A percentile compares a stretch with the other conserved stretches of the same genome.
Conservation (phyloP, 1,140 invertebrate genomes). For the Cataglyphis hispanica region DNA sequence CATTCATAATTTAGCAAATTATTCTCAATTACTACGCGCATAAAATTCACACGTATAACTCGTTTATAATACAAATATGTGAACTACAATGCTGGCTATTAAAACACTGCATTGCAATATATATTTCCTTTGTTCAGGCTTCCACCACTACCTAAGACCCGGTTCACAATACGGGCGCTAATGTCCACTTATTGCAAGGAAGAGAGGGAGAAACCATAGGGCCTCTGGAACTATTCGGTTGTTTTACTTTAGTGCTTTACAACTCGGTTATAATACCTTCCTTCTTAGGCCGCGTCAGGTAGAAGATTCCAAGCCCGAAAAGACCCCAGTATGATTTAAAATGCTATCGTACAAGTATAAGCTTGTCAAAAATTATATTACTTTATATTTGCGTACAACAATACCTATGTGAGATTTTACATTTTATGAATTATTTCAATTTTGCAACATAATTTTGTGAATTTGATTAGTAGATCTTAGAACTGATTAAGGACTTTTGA, state of each 20-base stretch:
- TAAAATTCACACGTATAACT: too few relatives aligned
- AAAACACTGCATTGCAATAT: neutral
- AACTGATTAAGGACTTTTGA: neutral
- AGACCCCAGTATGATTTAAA: slow-evolving; percentile 4
- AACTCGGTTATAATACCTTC: slow-evolving; percentile 81
- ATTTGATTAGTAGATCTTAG: neutral
- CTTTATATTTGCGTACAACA: neutral
- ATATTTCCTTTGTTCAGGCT: slow-evolving; percentile 73
- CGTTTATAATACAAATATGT: too few relatives aligned
- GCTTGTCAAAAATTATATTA: slow-evolving; percentile 25
- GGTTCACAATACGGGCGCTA: slow-evolving; percentile 82
- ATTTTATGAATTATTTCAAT: neutral
- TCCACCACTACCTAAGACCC: slow-evolving; percentile 44
- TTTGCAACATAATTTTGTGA: neutral
- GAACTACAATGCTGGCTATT: too few relatives aligned
- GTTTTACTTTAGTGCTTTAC: slow-evolving; percentile 83
- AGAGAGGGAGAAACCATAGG: slow-evolving; percentile 10
- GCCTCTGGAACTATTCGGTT: slow-evolving; percentile 76
- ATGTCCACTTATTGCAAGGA: slow-evolving; percentile 82
- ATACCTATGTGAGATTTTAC: neutral
- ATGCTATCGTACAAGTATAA: neutral
- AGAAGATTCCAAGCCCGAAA: slow-evolving; percentile 63
- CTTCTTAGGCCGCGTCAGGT: slow-evolving; percentile 79
- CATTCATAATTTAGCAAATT: neutral
- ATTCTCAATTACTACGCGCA: neutral